Percentiles rank a stretch among this genome's conserved stretches.
phyloP scores from a whole-genome alignment of 1,140 invertebrate genomes.

The Temnothorax longispinosus region DNA sequence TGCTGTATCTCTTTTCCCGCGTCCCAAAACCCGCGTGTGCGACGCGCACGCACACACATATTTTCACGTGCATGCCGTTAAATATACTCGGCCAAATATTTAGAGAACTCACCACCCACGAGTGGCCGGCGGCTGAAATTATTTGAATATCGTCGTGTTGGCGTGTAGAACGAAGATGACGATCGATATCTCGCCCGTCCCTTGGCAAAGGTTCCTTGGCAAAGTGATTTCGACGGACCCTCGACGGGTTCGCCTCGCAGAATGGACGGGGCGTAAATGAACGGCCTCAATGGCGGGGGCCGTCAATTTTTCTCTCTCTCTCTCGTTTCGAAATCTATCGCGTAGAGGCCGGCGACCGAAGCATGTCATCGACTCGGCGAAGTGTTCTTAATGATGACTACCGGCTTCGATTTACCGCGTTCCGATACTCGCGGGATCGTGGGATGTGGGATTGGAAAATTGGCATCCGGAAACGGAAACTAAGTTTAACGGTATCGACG shows the following conservation, averaged over 20 bases:
- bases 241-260: background rate
- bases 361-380: background rate
- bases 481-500: conserved; percentile 45
- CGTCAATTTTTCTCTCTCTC: conserved; percentile 16
- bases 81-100: conserved; percentile 79
- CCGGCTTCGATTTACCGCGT: conserved; percentile 3
- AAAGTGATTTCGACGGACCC: conserved; percentile 14
- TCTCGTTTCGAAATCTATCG: background rate
- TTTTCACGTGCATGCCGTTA: conserved; percentile 68
- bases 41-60: conserved; percentile 16
- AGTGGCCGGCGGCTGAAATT: conserved; percentile 58
- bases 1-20: conserved; percentile 63
- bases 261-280: background rate
- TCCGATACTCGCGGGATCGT: conserved; percentile 32
- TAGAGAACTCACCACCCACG: conserved; percentile 71
- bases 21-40: background rate
- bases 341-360: background rate
- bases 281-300: background rate
- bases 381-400: background rate
- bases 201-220: background rate
- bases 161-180: background rate
- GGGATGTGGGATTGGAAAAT: conserved; percentile 49
- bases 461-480: conserved; percentile 54
- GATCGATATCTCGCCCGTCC: background rate
- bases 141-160: conserved; percentile 58